A percentile compares a stretch with the other conserved stretches of the same genome.
phyloP scores from a whole-genome alignment of 2,888 invertebrate species.

The Barypeithes pellucidus region DNA sequence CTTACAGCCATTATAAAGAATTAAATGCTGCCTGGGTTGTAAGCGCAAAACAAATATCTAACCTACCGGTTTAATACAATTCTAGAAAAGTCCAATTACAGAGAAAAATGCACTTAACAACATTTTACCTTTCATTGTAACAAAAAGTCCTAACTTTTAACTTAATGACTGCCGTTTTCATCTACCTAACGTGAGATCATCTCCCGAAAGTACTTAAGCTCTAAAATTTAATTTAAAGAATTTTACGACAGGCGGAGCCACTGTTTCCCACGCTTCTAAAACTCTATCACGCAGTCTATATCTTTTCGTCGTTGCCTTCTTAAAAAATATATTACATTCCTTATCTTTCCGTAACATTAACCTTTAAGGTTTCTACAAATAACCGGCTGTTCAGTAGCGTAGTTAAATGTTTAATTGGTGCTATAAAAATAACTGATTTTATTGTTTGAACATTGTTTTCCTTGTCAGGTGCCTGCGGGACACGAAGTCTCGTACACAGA shows the following conservation, averaged over 20 bases:
- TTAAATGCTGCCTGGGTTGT: too few relatives aligned
- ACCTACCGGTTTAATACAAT: too few relatives aligned
- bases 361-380: slow-evolving; percentile 21
- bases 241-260: slow-evolving; percentile 36
- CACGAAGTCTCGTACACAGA: too few relatives aligned
- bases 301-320: slow-evolving; percentile 24
- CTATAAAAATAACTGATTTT: not conserved
- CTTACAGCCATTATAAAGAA: too few relatives aligned
- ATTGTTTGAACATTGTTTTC: not conserved
- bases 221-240: slow-evolving; percentile 47
- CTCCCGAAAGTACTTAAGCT: slow-evolving; percentile 29
- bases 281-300: slow-evolving; percentile 39
- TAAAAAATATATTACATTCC: slow-evolving; percentile 44
- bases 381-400: slow-evolving; percentile 15
- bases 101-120: not conserved
- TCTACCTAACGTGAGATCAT: slow-evolving; percentile 30
- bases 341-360: slow-evolving; percentile 32
- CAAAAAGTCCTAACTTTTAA: slow-evolving; percentile 20
- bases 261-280: slow-evolving; percentile 41
- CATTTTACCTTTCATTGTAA: slow-evolving; percentile 15
- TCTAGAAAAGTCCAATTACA: not conserved
- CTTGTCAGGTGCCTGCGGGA: too few relatives aligned
- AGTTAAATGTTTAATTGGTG: slow-evolving; percentile 2
- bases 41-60: too few relatives aligned
- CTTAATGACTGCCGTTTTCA: slow-evolving; percentile 27